phyloP scores from a whole-genome alignment of 2,888 invertebrate species.

The Caenorhabditis panamensis region DNA sequence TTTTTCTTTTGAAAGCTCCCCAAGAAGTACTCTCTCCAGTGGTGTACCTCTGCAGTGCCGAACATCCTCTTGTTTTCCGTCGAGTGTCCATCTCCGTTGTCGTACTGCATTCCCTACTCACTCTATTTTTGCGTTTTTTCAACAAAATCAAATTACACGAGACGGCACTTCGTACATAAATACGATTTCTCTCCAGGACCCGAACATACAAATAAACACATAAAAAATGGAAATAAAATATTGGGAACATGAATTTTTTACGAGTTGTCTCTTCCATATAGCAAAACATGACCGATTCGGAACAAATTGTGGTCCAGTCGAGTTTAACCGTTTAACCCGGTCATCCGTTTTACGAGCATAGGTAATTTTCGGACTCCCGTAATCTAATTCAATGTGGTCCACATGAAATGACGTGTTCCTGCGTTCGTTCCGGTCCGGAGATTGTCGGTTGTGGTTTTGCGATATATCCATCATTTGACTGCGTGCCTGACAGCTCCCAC shows the following conservation, averaged over 20 bases:
- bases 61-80: slow-evolving; percentile 21
- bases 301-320: background rate
- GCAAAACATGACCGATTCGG: slow-evolving; percentile 1
- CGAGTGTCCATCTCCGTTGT: background rate
- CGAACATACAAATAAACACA: slow-evolving; percentile 28
- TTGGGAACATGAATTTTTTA: slow-evolving; percentile 19
- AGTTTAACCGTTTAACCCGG: no score
- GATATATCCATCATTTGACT: slow-evolving; percentile 44
- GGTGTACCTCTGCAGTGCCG: slow-evolving; percentile 23
- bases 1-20: slow-evolving; percentile 14
- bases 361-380: background rate
- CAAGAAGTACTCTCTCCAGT: slow-evolving; percentile 11
- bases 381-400: background rate
- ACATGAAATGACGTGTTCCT: slow-evolving; percentile 6
- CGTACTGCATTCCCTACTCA: background rate
- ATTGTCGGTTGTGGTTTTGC: slow-evolving; percentile 20
- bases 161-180: slow-evolving; percentile 18
- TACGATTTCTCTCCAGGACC: slow-evolving; percentile 24
- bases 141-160: slow-evolving; percentile 52
- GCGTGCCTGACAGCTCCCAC: slow-evolving; percentile 40
- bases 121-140: slow-evolving; percentile 26
- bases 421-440: slow-evolving; percentile 31
- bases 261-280: slow-evolving; percentile 8
- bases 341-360: no score
- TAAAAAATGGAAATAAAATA: slow-evolving; percentile 14